phyloP scores from a whole-genome alignment of 2,888 invertebrate species.

The Achlya flavicornis region DNA sequence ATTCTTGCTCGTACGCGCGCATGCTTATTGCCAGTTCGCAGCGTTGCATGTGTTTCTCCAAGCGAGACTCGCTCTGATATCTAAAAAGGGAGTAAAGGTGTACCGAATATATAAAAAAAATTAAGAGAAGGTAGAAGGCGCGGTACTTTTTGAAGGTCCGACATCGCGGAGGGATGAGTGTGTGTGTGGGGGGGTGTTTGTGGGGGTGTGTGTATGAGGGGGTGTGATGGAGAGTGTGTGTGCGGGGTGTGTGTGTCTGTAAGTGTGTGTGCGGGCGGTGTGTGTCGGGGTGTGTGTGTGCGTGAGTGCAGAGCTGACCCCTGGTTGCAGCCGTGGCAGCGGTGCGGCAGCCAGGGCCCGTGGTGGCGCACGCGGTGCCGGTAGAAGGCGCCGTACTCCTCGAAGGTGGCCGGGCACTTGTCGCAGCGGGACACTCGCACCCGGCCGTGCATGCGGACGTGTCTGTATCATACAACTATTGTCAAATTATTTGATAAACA shows the following conservation, averaged over 20 bases:
- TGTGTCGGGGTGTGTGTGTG: too few species aligned
- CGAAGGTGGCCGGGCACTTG: conserved; percentile 33
- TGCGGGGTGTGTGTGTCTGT: too few species aligned
- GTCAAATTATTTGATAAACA: too few species aligned
- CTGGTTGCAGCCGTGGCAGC: neutral
- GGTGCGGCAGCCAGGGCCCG: conserved; percentile 29
- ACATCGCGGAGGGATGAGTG: too few species aligned
- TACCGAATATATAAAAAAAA: too few species aligned
- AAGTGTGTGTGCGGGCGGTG: too few species aligned
- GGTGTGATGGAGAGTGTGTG: too few species aligned
- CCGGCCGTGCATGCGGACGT: conserved; percentile 34
- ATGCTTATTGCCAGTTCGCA: neutral
- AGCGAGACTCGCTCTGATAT: conserved; percentile 21
- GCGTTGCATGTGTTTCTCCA: neutral
- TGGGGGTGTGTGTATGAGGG: too few species aligned
- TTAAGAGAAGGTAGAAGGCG: too few species aligned
- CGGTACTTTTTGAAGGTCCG: too few species aligned
- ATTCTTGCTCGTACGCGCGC: neutral
- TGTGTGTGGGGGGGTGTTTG: neutral
- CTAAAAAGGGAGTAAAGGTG: neutral
- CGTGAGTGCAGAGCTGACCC: neutral
- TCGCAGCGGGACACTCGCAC: conserved; percentile 29
- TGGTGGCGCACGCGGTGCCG: conserved; percentile 19
- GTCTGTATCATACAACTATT: conserved; percentile 24
- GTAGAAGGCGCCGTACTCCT: conserved; percentile 20